Evolutionary conservation across 2,113 vertebrate species (phyloP), one percentile per base, ranked within the genome.

Genomic region (Phalacrocorax pelagicus): DNA sequence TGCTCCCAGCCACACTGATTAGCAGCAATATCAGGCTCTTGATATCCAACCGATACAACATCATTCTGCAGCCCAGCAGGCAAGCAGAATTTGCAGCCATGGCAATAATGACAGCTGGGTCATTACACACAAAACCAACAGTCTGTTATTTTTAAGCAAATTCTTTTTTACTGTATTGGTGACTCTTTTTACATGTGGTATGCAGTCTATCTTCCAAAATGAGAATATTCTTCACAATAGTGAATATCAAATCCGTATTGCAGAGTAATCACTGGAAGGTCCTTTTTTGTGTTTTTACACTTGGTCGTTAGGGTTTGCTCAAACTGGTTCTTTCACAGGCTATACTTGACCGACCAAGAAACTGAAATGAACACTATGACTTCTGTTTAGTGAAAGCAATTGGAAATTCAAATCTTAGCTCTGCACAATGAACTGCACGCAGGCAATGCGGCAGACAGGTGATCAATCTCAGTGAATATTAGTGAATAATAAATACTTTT

Each of bases 71-170:
- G 75, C 81, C 78, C 82, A 90, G 79, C 74, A 94, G 79, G 88
- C 52, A 80, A 65, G 71, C 40, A 40, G 86, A 52, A 57, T 69
- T 54, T 80, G 58, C 62, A 92, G 72, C 79, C 80, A 36, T 49
- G 58, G 54, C 67, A 92, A 42, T 94, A 83, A 51, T 51, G 72
- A 34, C 65, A 95, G 22, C 57, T 91, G 82, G 79, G 62, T 88
- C 79, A 65, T 92, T 93, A 36, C 58, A 54, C 70, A 83, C 40
- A 86, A 66, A 88, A 7, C 23, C 1, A 0, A 15, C 15, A 15
- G 84, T 26, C 63, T 86, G 27, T 42, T 74, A 46, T 78, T 90
- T 93, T 96, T 92, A 88, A 93, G 44, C 32, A 84, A 86, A 92
- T 78, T 71, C 12, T 51, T 84, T 81, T 78, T 88, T 54, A 52